phyloP scores from a whole-genome alignment of 1,140 invertebrate genomes.

The Dufourea novaeangliae region DNA sequence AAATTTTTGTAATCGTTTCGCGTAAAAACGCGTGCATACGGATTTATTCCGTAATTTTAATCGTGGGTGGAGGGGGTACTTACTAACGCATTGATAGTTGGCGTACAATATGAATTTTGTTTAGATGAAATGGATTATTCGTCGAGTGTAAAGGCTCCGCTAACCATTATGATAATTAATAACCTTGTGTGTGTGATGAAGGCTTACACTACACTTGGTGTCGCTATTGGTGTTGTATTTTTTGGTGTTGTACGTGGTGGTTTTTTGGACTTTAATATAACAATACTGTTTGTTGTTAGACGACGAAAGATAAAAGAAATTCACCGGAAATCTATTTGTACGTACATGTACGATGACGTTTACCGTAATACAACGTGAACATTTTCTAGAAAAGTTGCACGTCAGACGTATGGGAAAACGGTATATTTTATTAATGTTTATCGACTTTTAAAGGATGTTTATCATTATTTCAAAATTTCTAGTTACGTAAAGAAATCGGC shows the following conservation, averaged over 20 bases:
- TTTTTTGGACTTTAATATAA: slow-evolving; percentile 73
- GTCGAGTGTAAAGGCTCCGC: slow-evolving; percentile 59
- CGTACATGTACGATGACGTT: background rate
- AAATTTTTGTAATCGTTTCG: background rate
- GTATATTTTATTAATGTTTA: no score
- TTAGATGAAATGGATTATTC: slow-evolving; percentile 29
- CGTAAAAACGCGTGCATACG: background rate
- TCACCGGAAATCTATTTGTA: background rate
- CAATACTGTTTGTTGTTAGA: slow-evolving; percentile 62
- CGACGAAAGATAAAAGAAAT: slow-evolving; percentile 1
- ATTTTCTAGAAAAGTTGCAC: background rate
- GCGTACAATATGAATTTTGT: slow-evolving; percentile 13
- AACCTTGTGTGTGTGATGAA: slow-evolving; percentile 81
- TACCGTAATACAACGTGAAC: background rate
- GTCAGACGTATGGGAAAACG: no score
- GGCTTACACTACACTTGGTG: slow-evolving; percentile 82
- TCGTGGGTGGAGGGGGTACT: background rate
- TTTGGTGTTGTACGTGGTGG: slow-evolving; percentile 79
- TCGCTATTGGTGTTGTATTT: slow-evolving; percentile 82
- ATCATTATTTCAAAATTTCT: no score
- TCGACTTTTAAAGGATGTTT: no score
- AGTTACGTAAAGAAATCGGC: no score
- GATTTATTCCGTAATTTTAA: background rate
- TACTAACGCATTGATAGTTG: slow-evolving; percentile 12
- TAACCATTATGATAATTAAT: slow-evolving; percentile 76